Evolutionary conservation across 53 echinoderm and acorn worm species (phyloP).

Genomic region (Paracentrotus lividus): DNA sequence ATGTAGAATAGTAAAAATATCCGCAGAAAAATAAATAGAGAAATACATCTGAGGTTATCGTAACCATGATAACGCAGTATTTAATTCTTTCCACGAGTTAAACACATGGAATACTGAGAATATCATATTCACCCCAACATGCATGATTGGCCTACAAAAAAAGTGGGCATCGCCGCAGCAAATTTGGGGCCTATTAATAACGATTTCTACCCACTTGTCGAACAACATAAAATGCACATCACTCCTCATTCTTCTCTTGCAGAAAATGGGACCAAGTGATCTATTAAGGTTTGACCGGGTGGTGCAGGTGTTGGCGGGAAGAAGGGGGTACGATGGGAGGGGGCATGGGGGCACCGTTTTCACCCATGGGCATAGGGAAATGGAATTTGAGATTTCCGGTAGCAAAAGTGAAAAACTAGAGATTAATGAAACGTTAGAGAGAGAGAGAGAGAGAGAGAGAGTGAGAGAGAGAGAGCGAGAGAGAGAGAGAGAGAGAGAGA

Average conservation of each 20-base stretch:
- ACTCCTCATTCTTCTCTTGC: neutral
- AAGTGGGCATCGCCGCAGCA: neutral
- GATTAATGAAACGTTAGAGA: no score
- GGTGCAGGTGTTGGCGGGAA: neutral
- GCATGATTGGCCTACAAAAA: constrained; percentile 15
- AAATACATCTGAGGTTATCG: neutral
- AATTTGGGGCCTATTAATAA: neutral
- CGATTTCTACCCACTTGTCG: neutral
- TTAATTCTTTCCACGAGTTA: neutral
- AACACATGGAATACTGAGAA: neutral
- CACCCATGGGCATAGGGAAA: no score
- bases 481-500: neutral
- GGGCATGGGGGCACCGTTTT: neutral
- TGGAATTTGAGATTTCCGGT: no score
- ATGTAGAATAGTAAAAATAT: no score
- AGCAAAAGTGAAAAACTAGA: no score
- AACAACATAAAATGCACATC: neutral
- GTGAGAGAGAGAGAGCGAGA: neutral
- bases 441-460: neutral
- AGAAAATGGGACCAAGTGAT: neutral
- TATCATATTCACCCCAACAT: neutral
- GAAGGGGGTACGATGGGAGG: neutral
- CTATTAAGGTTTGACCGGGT: neutral
- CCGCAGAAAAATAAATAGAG: neutral
- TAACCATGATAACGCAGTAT: neutral